These are phyloP conservation scores for Crioceris asparagi DNA, from an alignment of 2,888 invertebrate species.

Conservation along the genomic window DNA sequence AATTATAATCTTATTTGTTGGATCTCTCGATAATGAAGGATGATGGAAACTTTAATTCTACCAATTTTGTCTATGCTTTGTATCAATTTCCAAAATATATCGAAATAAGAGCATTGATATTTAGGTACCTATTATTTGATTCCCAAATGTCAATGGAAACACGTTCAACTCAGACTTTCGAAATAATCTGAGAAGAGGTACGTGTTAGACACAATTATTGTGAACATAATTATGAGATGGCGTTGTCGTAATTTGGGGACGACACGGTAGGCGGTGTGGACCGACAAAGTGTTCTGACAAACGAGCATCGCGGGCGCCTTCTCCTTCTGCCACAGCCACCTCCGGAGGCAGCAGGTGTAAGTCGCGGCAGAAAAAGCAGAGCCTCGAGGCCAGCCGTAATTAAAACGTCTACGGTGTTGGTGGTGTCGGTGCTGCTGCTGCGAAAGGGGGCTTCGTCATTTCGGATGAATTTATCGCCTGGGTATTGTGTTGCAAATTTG, in stretches of 20 bases:
- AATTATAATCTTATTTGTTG: too few relatives aligned
- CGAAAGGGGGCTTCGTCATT: constrained; percentile 32
- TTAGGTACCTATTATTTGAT: too few relatives aligned
- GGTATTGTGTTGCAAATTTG: constrained; percentile 35
- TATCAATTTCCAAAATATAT: too few relatives aligned
- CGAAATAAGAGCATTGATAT: too few relatives aligned
- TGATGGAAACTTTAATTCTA: too few relatives aligned
- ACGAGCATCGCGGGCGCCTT: constrained; percentile 11
- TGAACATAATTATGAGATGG: constrained; percentile 28
- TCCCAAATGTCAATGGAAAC: too few relatives aligned
- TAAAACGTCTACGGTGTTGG: constrained; percentile 39
- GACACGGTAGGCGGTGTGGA: constrained; percentile 19
- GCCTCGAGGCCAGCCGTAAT: constrained; percentile 31
- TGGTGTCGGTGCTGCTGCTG: too few relatives aligned
- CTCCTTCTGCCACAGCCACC: constrained; percentile 8
- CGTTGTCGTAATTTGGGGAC: constrained; percentile 22
- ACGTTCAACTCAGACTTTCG: too few relatives aligned
- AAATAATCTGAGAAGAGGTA: too few relatives aligned
- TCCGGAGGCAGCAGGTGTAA: constrained; percentile 26
- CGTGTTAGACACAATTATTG: too few relatives aligned
- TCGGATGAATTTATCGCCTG: constrained; percentile 35
- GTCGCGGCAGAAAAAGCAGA: constrained; percentile 20
- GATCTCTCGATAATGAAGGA: too few relatives aligned
- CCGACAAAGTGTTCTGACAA: constrained; percentile 21
- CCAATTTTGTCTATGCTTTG: too few relatives aligned